phyloP scores from a whole-genome alignment of 2,113 vertebrate species.

The Gopherus evgoodei region DNA sequence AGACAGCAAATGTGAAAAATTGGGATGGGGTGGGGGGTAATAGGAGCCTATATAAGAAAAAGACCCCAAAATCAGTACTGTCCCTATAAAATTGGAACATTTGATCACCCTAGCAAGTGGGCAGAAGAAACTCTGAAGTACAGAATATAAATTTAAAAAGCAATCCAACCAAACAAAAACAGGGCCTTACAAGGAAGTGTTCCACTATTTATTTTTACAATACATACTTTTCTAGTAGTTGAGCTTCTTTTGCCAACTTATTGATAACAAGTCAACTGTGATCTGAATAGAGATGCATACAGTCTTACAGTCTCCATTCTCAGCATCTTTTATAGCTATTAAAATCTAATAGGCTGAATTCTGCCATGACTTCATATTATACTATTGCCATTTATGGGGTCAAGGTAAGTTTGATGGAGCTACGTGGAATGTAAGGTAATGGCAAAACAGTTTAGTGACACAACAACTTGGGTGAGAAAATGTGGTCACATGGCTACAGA shows the following conservation, averaged over 20 bases:
- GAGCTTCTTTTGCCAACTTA: background rate
- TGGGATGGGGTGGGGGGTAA: too few relatives aligned
- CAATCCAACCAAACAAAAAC: background rate
- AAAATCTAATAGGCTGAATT: background rate
- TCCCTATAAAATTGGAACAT: too few relatives aligned
- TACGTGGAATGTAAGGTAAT: background rate
- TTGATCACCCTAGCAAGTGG: background rate
- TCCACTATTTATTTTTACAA: background rate
- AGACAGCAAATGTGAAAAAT: too few relatives aligned
- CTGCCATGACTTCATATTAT: background rate
- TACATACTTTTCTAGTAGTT: background rate
- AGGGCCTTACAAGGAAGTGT: background rate
- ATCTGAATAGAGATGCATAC: background rate
- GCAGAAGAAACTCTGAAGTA: background rate
- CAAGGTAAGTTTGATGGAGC: background rate
- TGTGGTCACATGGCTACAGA: background rate
- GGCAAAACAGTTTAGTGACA: background rate
- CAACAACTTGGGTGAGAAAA: background rate
- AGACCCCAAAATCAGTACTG: too few relatives aligned
- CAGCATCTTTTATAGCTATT: background rate
- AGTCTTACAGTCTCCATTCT: background rate
- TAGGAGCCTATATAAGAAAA: too few relatives aligned
- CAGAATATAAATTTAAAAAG: background rate
- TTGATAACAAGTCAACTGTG: background rate
- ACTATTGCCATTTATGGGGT: background rate